A percentile compares a stretch with the other conserved stretches of the same genome.
phyloP scores from a whole-genome alignment of 2,113 vertebrate species.

The Strix uralensis region DNA sequence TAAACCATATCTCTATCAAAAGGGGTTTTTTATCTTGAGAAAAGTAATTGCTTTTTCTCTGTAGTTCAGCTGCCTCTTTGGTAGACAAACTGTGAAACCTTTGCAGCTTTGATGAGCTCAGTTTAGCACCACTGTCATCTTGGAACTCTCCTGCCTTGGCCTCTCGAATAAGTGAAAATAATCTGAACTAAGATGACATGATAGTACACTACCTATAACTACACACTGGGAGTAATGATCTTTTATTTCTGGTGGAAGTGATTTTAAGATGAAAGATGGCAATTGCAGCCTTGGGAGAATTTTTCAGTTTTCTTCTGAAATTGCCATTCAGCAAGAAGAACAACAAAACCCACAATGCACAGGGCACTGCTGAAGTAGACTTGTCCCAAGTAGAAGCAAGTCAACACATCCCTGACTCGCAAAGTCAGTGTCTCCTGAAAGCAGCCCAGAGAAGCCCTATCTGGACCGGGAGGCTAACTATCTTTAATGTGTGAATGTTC shows the following conservation, averaged over 20 bases:
- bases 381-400: neutral
- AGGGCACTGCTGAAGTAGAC: neutral
- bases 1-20: neutral
- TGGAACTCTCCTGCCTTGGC: neutral
- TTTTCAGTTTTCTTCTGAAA: neutral
- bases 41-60: neutral
- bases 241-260: neutral
- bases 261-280: neutral
- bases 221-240: neutral
- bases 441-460: neutral
- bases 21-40: neutral
- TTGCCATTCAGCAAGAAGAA: neutral
- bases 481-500: neutral
- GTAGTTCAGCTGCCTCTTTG: neutral
- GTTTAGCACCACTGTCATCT: neutral
- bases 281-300: neutral
- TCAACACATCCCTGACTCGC: accelerated
- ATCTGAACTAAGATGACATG: neutral
- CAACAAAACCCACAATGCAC: neutral
- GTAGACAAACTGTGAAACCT: neutral
- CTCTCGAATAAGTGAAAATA: neutral
- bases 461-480: neutral
- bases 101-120: neutral
- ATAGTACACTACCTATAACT: neutral
- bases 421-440: neutral